A percentile compares a stretch with the other conserved stretches of the same genome.
These are phyloP conservation scores for Gymnosoma rotundatum DNA, from an alignment of 2,888 invertebrate genomes.

Conservation along the genomic window DNA sequence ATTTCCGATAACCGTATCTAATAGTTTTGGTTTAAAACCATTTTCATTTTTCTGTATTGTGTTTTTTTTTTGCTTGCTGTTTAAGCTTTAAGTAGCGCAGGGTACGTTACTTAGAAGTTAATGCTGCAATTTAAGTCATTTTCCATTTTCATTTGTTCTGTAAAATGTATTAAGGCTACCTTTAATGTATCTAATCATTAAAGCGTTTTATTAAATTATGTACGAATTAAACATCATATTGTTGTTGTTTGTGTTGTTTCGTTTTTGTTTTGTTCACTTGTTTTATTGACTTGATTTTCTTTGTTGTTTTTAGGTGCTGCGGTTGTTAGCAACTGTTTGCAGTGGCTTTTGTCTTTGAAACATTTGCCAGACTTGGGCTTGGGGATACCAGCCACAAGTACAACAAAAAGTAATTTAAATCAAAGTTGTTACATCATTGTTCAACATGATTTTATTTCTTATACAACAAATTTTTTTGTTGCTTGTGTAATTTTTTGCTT, in stretches of 20 bases:
- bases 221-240: slow-evolving; percentile 69
- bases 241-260: slow-evolving; percentile 19
- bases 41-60: neutral
- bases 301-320: slow-evolving; percentile 23
- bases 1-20: slow-evolving; percentile 65
- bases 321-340: slow-evolving; percentile 13
- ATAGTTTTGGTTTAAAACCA: slow-evolving; percentile 53
- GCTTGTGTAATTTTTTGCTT: slow-evolving; percentile 25
- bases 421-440: slow-evolving; percentile 77
- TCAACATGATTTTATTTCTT: slow-evolving; percentile 66
- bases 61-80: slow-evolving; percentile 4
- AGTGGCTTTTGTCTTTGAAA: slow-evolving; percentile 48
- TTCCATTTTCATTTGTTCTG: slow-evolving; percentile 50
- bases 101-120: neutral
- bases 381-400: slow-evolving; percentile 55
- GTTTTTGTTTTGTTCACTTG: slow-evolving; percentile 58
- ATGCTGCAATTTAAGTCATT: slow-evolving; percentile 4
- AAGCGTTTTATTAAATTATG: slow-evolving; percentile 81
- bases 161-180: slow-evolving; percentile 60
- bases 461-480: slow-evolving; percentile 14
- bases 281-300: slow-evolving; percentile 44
- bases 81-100: slow-evolving; percentile 15
- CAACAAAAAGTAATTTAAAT: slow-evolving; percentile 72
- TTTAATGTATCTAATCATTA: slow-evolving; percentile 79
- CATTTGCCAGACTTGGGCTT: slow-evolving; percentile 52